Evolutionary conservation across 2,797 vertebrate species (phyloP).

Genomic region (Smutsia temminckii): DNA sequence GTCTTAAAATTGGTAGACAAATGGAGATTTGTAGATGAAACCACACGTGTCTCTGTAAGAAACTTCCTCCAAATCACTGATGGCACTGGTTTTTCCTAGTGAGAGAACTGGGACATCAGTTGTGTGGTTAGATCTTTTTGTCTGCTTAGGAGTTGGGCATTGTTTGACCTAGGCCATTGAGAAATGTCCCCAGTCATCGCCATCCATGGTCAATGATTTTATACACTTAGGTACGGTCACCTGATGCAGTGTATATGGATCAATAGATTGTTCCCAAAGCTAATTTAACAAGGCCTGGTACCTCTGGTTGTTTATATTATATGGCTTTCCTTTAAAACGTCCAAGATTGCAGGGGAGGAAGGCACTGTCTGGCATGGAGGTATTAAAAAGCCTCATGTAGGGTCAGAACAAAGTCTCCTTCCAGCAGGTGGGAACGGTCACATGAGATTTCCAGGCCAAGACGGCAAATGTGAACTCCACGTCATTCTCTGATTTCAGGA

Average conservation of each 20-base stretch:
- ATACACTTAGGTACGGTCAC: neutral
- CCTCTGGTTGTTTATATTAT: neutral
- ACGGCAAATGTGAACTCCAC: neutral
- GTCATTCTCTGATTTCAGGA: neutral
- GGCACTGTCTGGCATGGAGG: neutral
- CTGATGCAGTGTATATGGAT: neutral
- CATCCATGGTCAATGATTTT: neutral
- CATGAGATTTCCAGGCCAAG: neutral
- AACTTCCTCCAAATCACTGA: neutral
- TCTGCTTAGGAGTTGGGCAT: neutral
- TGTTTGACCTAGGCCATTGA: neutral
- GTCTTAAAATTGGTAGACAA: neutral
- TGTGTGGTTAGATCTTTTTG: neutral
- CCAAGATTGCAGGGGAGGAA: neutral
- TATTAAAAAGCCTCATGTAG: neutral
- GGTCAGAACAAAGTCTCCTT: neutral
- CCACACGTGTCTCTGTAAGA: neutral
- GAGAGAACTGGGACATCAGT: neutral
- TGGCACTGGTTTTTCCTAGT: neutral
- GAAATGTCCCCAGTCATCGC: neutral
- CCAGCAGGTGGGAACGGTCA: neutral
- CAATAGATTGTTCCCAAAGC: neutral
- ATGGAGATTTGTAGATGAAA: neutral
- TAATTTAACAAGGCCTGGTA: neutral
- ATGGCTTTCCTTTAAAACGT: neutral